A percentile compares a stretch with the other conserved stretches of the same genome.
phyloP scores from a whole-genome alignment of 2,797 vertebrate genomes.

The Syngnathus acus region DNA sequence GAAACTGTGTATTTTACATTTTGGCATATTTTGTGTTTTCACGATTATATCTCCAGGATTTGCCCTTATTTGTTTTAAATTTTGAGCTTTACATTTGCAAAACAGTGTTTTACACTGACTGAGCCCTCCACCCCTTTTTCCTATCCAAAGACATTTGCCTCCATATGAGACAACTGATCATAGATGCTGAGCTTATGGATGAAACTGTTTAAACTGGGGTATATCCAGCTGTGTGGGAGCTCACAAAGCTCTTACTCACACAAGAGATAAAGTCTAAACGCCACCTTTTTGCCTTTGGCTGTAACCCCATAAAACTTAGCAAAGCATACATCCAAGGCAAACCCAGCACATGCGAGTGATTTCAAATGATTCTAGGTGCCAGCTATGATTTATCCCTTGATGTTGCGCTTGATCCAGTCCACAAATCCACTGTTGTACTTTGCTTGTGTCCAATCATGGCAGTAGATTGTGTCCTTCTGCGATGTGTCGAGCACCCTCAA shows the following conservation, averaged over 20 bases:
- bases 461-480: constrained; percentile 42
- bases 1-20: neutral
- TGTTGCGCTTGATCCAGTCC: constrained; percentile 23
- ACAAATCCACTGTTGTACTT: constrained; percentile 35
- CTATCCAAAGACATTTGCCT: neutral
- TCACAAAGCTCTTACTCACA: neutral
- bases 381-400: constrained; percentile 11
- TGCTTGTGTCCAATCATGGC: constrained; percentile 31
- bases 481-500: constrained; percentile 15
- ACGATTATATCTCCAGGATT: neutral
- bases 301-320: constrained; percentile 3
- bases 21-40: neutral
- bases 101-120: neutral
- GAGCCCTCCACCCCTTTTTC: neutral
- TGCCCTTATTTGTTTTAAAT: neutral
- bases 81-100: neutral
- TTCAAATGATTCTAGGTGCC: constrained; percentile 19
- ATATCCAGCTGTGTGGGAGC: neutral
- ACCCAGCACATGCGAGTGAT: constrained; percentile 12
- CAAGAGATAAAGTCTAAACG: neutral
- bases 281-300: neutral
- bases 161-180: neutral
- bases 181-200: neutral
- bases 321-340: constrained; percentile 3
- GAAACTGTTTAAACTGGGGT: neutral